Conservation (phyloP, 1,140 invertebrate species). For the Platorchestia sp. region DNA sequence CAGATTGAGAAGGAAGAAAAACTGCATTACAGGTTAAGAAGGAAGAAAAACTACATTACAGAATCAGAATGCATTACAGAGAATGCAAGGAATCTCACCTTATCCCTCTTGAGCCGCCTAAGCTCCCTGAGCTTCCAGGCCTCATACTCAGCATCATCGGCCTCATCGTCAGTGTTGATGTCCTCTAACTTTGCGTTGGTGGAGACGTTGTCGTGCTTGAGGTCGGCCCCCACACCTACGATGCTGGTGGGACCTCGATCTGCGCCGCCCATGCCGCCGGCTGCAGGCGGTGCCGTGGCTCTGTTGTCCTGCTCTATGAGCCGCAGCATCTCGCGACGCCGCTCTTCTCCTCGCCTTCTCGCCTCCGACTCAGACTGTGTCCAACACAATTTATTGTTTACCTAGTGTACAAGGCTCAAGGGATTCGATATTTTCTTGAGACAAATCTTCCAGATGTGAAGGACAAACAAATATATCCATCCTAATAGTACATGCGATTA, state of each 20-base stretch:
- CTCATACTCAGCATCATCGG: slow-evolving; percentile 98
- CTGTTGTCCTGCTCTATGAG: slow-evolving; percentile 71
- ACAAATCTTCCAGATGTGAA: too few species aligned
- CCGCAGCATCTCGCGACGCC: slow-evolving; percentile 85
- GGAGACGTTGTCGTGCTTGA: slow-evolving; percentile 84
- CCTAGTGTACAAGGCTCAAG: too few species aligned
- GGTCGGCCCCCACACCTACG: slow-evolving; percentile 55
- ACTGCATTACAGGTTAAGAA: too few species aligned
- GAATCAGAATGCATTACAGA: too few species aligned
- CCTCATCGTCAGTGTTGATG: slow-evolving; percentile 97
- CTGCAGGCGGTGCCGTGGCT: slow-evolving; percentile 45
- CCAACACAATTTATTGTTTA: too few species aligned
- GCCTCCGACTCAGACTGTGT: slow-evolving; percentile 79
- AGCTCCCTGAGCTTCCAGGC: slow-evolving; percentile 97
- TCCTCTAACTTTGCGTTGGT: slow-evolving; percentile 91
- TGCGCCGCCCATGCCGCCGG: not conserved
- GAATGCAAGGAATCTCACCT: too few species aligned
- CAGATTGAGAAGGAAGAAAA: too few species aligned
- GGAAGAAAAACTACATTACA: too few species aligned
- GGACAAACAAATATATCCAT: too few species aligned
- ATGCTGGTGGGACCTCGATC: slow-evolving; percentile 37
- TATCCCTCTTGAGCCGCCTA: slow-evolving; percentile 94
- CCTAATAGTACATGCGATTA: too few species aligned
- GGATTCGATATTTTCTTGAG: too few species aligned
- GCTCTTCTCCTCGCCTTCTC: slow-evolving; percentile 85